phyloP scores from a whole-genome alignment of 2,797 vertebrate genomes.

The Schizopygopsis malacanthus region DNA sequence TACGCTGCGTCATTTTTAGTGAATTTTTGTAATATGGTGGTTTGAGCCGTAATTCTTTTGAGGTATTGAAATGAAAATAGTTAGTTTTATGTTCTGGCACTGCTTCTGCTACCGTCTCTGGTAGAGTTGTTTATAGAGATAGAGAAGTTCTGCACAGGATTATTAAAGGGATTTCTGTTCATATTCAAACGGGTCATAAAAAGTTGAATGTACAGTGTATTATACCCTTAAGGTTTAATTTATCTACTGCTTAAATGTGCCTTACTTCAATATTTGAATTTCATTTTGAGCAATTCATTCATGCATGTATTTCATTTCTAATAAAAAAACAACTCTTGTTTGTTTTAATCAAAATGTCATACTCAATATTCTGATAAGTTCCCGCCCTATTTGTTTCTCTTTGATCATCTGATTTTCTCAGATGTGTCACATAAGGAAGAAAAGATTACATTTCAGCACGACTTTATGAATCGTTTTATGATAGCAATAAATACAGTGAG shows the following conservation, averaged over 20 bases:
- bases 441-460: background rate
- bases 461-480: background rate
- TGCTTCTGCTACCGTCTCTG: background rate
- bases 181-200: conserved; percentile 1
- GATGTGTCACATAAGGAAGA: background rate
- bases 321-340: no score
- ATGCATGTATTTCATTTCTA: background rate
- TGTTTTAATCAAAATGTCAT: background rate
- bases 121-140: conserved; percentile 1
- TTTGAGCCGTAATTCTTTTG: conserved; percentile 23
- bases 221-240: background rate
- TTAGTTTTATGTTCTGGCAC: conserved; percentile 22
- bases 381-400: background rate
- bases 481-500: background rate
- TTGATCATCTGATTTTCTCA: background rate
- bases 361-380: background rate
- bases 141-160: background rate
- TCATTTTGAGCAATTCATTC: background rate
- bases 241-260: background rate
- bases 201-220: background rate
- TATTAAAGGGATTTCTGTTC: conserved; percentile 8
- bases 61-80: conserved; percentile 9
- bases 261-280: background rate
- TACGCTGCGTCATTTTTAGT: background rate
- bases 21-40: conserved; percentile 6